Evolutionary conservation across 2,797 vertebrate genomes (phyloP).

Genomic region (Cheirogaleus major): DNA sequence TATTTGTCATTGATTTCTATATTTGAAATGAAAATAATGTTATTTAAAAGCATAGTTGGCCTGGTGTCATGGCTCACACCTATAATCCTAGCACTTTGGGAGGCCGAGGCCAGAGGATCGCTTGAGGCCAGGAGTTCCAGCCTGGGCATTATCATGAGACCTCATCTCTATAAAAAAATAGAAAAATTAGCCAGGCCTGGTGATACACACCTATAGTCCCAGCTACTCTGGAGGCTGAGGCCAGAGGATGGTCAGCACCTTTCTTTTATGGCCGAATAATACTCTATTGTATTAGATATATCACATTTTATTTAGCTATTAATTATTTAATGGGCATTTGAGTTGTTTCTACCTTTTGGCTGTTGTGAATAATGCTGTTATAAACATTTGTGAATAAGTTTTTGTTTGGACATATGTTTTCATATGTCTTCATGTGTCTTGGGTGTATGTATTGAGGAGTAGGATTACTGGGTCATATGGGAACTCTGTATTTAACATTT

Average conservation of each 20-base stretch:
- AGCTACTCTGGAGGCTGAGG: no score
- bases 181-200: no score
- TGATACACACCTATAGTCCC: no score
- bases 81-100: no score
- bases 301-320: neutral
- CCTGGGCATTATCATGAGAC: no score
- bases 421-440: neutral
- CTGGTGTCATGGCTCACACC: no score
- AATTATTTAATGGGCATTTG: neutral
- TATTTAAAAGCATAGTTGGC: neutral
- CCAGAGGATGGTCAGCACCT: neutral
- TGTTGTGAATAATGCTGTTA: neutral
- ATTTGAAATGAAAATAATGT: neutral
- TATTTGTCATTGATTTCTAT: neutral
- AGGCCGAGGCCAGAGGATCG: no score
- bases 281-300: neutral
- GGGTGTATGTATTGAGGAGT: neutral
- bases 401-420: neutral
- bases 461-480: neutral
- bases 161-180: no score
- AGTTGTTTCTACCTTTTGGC: neutral
- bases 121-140: no score
- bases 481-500: neutral
- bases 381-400: neutral
- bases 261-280: neutral